Percentiles rank a stretch among this genome's conserved stretches.
phyloP scores from a whole-genome alignment of 1,140 invertebrate species.

The Platyscapa corneri region DNA sequence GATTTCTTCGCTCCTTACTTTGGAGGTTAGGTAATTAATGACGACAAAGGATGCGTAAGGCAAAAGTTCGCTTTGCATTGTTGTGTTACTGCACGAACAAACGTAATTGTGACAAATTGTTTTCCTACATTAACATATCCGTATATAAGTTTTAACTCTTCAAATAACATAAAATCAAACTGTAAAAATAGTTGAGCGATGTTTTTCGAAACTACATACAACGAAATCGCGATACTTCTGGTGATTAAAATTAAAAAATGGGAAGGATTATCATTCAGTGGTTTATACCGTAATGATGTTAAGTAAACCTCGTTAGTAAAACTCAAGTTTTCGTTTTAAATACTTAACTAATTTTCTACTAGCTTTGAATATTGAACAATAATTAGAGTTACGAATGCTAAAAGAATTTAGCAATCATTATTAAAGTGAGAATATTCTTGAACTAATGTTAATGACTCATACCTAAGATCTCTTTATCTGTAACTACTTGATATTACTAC shows the following conservation, averaged over 20 bases:
- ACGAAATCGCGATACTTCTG: neutral
- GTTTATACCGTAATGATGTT: neutral
- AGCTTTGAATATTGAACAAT: too few relatives aligned
- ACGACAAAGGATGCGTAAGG: slow-evolving; percentile 68
- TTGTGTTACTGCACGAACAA: neutral
- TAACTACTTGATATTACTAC: too few relatives aligned
- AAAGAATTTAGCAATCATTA: too few relatives aligned
- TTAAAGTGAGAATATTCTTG: too few relatives aligned
- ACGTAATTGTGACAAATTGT: neutral
- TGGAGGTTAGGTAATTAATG: slow-evolving; percentile 74
- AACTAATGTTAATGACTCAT: too few relatives aligned
- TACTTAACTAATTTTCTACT: too few relatives aligned
- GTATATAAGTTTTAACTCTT: neutral
- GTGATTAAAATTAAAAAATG: neutral
- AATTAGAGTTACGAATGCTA: neutral
- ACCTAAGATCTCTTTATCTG: too few relatives aligned
- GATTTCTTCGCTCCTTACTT: slow-evolving; percentile 72
- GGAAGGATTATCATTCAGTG: neutral
- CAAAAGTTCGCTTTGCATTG: neutral
- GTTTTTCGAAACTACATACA: neutral
- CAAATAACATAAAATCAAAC: neutral
- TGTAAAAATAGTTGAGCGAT: neutral
- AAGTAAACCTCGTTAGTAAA: too few relatives aligned
- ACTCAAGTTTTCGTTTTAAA: too few relatives aligned
- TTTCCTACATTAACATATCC: neutral